Percentiles rank a stretch among this genome's conserved stretches.
Conservation (phyloP, 2,888 invertebrate genomes). For the Trichogramma evanescens region DNA sequence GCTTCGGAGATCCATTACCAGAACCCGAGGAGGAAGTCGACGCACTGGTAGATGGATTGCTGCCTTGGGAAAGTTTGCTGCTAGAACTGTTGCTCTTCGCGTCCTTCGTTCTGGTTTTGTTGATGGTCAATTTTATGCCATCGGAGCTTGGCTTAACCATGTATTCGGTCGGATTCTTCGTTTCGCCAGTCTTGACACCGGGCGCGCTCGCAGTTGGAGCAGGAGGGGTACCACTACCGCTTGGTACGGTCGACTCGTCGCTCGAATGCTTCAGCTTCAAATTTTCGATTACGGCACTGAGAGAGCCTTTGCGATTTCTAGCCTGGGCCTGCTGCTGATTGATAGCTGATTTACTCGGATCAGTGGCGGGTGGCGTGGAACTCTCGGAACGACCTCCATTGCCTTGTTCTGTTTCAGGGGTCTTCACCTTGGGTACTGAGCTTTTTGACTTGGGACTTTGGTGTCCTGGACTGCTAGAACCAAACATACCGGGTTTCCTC, state of each 20-base stretch:
- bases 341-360: constrained; percentile 57
- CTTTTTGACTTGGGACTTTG: constrained; percentile 64
- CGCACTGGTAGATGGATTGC: constrained; percentile 42
- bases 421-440: constrained; percentile 60
- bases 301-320: constrained; percentile 64
- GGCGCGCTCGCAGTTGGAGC: constrained; percentile 37
- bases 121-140: constrained; percentile 86
- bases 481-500: constrained; percentile 39
- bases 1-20: constrained; percentile 64
- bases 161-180: constrained; percentile 69
- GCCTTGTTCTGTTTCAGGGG: constrained; percentile 52
- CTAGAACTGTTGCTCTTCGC: constrained; percentile 47
- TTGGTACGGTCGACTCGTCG: constrained; percentile 42
- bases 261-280: constrained; percentile 65
- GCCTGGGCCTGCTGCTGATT: constrained; percentile 52
- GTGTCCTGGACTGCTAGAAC: constrained; percentile 49
- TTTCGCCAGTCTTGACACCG: constrained; percentile 45
- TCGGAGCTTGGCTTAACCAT: constrained; percentile 85
- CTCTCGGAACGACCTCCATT: constrained; percentile 36
- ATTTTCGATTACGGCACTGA: constrained; percentile 84
- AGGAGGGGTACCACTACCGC: constrained; percentile 25
- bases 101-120: constrained; percentile 76
- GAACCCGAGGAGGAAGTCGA: constrained; percentile 16
- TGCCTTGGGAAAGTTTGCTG: constrained; percentile 34
- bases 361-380: constrained; percentile 51